Conservation (phyloP, 2,113 vertebrate species). For the Percina caprodes region DNA sequence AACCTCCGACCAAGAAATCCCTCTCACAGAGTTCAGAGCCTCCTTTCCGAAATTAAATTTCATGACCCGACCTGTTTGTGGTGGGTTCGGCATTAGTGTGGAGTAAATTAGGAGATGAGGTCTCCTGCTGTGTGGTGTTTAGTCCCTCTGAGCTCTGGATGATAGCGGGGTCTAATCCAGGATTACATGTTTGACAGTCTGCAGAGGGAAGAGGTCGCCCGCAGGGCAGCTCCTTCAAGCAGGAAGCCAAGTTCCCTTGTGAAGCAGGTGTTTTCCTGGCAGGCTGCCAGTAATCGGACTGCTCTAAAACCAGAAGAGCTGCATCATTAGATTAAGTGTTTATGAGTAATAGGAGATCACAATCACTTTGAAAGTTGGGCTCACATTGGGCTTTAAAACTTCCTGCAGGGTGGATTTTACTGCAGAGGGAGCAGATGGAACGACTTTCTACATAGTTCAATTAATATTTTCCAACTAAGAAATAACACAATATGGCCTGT, state of each 20-base stretch:
- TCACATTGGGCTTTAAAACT: background rate
- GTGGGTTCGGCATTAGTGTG: conserved; percentile 14
- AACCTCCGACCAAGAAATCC: background rate
- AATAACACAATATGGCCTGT: background rate
- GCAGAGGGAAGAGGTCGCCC: background rate
- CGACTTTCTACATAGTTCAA: background rate
- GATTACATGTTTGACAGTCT: conserved; percentile 60
- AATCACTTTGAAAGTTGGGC: conserved; percentile 26
- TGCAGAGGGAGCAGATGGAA: conserved; percentile 10
- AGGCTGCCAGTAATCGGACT: conserved; percentile 12
- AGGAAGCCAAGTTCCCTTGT: background rate
- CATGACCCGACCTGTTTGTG: conserved; percentile 3
- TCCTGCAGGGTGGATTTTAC: conserved; percentile 7
- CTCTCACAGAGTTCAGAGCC: background rate
- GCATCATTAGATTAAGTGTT: conserved; percentile 28
- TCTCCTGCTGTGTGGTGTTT: conserved; percentile 36
- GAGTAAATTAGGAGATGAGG: conserved; percentile 54
- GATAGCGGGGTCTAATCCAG: conserved; percentile 52
- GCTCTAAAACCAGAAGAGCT: background rate
- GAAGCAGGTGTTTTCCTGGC: background rate
- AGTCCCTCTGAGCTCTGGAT: conserved; percentile 42
- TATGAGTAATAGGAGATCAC: conserved; percentile 15
- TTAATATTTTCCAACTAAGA: background rate
- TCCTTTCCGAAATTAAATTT: background rate
- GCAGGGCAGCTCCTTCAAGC: background rate